Conservation (phyloP, 2,797 vertebrate genomes). For the Premnoplex brunnescens region DNA sequence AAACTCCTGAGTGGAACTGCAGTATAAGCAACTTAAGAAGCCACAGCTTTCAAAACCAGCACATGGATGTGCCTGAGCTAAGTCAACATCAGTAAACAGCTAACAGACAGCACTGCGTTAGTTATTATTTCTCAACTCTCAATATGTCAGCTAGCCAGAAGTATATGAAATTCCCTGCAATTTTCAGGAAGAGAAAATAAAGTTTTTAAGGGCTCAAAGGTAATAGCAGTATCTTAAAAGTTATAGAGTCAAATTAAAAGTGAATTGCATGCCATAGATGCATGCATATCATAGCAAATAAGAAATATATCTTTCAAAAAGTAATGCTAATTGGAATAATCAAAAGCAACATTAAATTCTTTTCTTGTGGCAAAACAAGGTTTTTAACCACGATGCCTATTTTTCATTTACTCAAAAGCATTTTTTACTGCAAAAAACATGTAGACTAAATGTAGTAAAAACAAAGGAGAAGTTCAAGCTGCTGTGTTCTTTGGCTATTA, state of each 20-base stretch:
- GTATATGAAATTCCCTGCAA: neutral
- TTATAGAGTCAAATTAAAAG: neutral
- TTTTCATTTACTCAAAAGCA: neutral
- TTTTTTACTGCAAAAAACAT: neutral
- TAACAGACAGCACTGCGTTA: neutral
- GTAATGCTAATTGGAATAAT: neutral
- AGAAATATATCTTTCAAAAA: neutral
- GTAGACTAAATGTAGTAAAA: neutral
- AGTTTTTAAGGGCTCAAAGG: neutral
- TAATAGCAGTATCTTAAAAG: neutral
- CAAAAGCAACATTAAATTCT: neutral
- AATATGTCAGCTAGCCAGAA: neutral
- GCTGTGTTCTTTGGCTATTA: neutral
- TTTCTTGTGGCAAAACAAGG: neutral
- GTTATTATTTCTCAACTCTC: neutral
- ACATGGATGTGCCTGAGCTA: neutral
- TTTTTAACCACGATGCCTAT: neutral
- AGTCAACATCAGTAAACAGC: neutral
- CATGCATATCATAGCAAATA: rapidly evolving
- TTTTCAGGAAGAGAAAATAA: neutral
- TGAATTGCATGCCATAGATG: neutral
- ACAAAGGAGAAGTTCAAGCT: neutral
- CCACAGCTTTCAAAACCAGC: neutral
- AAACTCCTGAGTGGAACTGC: neutral
- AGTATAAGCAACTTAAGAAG: neutral